These are phyloP conservation scores for Diarsia rubi DNA, from an alignment of 2,888 invertebrate genomes.

Conservation along the genomic window DNA sequence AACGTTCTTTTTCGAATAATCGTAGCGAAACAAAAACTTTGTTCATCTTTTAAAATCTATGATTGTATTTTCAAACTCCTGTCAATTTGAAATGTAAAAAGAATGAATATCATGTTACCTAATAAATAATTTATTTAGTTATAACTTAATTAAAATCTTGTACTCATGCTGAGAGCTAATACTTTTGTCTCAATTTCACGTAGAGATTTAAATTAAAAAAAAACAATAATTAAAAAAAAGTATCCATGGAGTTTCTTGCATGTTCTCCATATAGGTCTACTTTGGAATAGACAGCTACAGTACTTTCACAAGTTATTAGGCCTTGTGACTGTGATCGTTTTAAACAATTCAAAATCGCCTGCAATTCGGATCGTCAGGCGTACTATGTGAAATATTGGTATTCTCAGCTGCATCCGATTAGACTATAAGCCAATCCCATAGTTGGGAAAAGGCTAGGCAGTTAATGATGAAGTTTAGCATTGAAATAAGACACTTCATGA, in stretches of 20 bases:
- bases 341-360: neutral
- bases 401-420: neutral
- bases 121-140: slow-evolving; percentile 12
- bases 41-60: slow-evolving; percentile 33
- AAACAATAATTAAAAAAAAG: neutral
- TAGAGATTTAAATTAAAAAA: neutral
- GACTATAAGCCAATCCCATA: neutral
- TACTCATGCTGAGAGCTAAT: neutral
- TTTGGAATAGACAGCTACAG: neutral
- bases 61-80: slow-evolving; percentile 41
- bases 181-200: neutral
- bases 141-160: neutral
- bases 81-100: slow-evolving; percentile 48
- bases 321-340: neutral
- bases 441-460: neutral
- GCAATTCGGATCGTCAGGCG: neutral
- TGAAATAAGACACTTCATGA: neutral
- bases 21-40: neutral
- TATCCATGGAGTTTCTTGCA: neutral
- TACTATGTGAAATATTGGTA: neutral
- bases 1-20: neutral
- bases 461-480: neutral
- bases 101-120: slow-evolving; percentile 11
- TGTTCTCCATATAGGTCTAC: neutral
- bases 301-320: neutral